These are phyloP conservation scores for Scolanthus callimorphus DNA, from an alignment of 92 coral and sea anemone species.

Conservation along the genomic window DNA sequence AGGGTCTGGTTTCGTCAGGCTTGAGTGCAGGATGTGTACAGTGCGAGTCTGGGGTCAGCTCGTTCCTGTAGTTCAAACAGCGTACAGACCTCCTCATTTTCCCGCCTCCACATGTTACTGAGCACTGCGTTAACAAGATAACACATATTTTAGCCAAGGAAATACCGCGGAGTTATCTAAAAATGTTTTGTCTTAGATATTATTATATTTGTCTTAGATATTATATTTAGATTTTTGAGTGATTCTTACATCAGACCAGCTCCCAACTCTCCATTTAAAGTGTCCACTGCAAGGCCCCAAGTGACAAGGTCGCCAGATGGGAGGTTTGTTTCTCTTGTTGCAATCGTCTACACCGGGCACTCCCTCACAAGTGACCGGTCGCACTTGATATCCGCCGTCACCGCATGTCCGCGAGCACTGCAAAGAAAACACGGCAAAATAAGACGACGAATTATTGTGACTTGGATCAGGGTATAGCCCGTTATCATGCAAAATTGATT, in stretches of 20 bases:
- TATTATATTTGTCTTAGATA: too few species aligned
- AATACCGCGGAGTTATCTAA: too few species aligned
- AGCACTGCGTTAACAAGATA: conserved; percentile 61
- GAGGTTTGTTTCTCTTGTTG: conserved; percentile 68
- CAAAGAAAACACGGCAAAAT: too few species aligned
- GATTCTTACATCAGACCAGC: conserved; percentile 84
- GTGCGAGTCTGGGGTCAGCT: conserved; percentile 28
- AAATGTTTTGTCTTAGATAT: too few species aligned
- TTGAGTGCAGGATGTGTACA: conserved; percentile 69
- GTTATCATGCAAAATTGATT: too few species aligned
- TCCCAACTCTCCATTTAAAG: conserved; percentile 78
- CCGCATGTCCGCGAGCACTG: conserved; percentile 92
- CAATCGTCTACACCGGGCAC: conserved; percentile 57
- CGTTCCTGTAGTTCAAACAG: conserved; percentile 57
- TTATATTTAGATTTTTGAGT: too few species aligned
- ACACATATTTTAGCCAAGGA: too few species aligned
- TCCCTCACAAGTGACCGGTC: conserved; percentile 79
- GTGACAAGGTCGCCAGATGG: conserved; percentile 77
- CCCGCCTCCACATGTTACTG: conserved; percentile 73
- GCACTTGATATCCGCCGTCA: conserved; percentile 71
- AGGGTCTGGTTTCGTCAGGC: conserved; percentile 73
- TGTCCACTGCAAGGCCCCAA: conserved; percentile 69
- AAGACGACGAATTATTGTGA: too few species aligned
- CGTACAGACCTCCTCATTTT: conserved; percentile 78
- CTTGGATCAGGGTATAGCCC: too few species aligned